These are phyloP conservation scores for Sminthurinus signatus DNA, from an alignment of 1,140 invertebrate species.

Conservation along the genomic window DNA sequence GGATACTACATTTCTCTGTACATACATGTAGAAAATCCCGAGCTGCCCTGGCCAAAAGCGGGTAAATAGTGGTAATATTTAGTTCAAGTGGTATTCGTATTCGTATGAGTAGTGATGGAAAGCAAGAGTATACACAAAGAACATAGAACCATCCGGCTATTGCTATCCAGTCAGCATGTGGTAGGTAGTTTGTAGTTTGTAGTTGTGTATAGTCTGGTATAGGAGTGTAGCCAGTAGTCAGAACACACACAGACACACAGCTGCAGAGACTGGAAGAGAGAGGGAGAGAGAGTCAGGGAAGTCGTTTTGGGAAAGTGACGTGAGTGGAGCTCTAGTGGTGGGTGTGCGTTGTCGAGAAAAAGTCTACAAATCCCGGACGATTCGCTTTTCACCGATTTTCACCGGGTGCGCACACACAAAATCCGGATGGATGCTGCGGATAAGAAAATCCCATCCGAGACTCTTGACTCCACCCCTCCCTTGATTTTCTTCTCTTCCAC, in stretches of 20 bases:
- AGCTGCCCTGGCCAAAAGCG: too few relatives aligned
- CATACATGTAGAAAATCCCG: too few relatives aligned
- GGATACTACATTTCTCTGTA: too few relatives aligned
- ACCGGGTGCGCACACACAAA: conserved; percentile 37
- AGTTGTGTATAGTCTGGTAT: too few relatives aligned
- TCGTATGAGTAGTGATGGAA: not conserved
- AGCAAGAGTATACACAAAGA: too few relatives aligned
- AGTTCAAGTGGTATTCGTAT: not conserved
- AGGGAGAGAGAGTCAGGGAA: conserved; percentile 9
- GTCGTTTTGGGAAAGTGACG: not conserved
- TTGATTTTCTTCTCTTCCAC: conserved; percentile 33
- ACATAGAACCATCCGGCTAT: too few relatives aligned
- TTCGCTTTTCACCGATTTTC: conserved; percentile 40
- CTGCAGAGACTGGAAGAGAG: not conserved
- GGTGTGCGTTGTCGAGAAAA: conserved; percentile 36
- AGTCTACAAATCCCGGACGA: conserved; percentile 40
- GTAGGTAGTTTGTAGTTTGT: too few relatives aligned
- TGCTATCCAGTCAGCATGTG: too few relatives aligned
- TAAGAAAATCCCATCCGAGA: conserved; percentile 40
- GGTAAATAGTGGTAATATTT: too few relatives aligned
- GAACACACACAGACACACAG: not conserved
- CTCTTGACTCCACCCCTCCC: conserved; percentile 36
- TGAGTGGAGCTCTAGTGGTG: conserved; percentile 17
- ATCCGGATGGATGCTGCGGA: conserved; percentile 42
- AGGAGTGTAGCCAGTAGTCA: not conserved